Conservation (phyloP, 2,113 vertebrate species). For the Grallaria varia region DNA sequence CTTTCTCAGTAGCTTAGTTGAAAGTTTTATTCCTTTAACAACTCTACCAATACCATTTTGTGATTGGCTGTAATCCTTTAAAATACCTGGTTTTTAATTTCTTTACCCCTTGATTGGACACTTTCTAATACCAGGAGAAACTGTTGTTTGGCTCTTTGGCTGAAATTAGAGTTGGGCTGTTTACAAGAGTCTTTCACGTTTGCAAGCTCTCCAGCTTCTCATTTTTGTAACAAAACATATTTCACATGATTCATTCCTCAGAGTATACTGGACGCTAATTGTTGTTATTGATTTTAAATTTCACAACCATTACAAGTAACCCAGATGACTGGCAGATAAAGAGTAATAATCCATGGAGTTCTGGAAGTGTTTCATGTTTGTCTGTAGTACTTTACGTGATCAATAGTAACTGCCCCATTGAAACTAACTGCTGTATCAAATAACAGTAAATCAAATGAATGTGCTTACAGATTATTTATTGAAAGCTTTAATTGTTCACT, state of each 20-base stretch:
- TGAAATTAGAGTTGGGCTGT: neutral
- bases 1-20: neutral
- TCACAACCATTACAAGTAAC: constrained; percentile 80
- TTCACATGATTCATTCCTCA: constrained; percentile 72
- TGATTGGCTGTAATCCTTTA: neutral
- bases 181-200: neutral
- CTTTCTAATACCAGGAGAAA: neutral
- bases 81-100: neutral
- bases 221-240: constrained; percentile 73
- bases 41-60: neutral
- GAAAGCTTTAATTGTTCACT: constrained; percentile 86
- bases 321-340: constrained; percentile 83
- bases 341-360: constrained; percentile 84
- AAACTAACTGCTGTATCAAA: constrained; percentile 87
- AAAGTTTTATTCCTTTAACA: neutral
- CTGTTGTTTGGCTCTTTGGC: too few species aligned
- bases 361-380: constrained; percentile 82
- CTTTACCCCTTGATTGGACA: neutral
- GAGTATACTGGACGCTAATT: constrained; percentile 77
- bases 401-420: constrained; percentile 88
- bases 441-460: constrained; percentile 87
- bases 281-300: constrained; percentile 86
- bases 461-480: constrained; percentile 87
- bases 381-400: constrained; percentile 84
- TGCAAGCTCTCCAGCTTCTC: constrained; percentile 3